Evolutionary conservation across 2,888 invertebrate species (phyloP), one percentile per base, ranked within the genome.

Genomic region (Aleiodes testaceus): DNA sequence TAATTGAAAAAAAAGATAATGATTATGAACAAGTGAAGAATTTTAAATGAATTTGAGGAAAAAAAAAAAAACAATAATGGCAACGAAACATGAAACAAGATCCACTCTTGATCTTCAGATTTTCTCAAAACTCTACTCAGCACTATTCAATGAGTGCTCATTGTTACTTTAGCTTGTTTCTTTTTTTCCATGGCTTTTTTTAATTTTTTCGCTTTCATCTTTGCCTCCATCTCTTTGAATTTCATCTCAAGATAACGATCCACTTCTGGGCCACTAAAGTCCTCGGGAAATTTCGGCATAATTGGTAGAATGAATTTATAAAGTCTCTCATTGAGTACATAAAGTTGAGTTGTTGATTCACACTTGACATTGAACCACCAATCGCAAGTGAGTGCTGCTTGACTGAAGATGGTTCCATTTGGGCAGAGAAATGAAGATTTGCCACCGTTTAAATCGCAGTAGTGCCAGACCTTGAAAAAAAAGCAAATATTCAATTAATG

Each of bases 281-380:
- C 96, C 86, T 96, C 96, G 0, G 96, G 96, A 83, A 96, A 96
- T 85, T 94, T 95, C 0, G 96, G 96, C 79, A 93, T 93, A 78
- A 95, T 92, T 3, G 96, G 96, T 77, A 96, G 86, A 75, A 96
- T 96, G 82, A 94, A 96, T 84, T 96, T 95, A 88, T 96, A 96
- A 2, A 96, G 91, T 74, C 96, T 91, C 87, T 96, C 96, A 81
- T 96, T 96, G 3, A 96, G 89, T 2, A 96, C 96, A 86, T 96
- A 96, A 0, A 95, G 90, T 85, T 96, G 96, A 0, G 94, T 89
- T 0, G 96, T 95, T 12, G 93, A 91, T 26, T 94, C 91, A 85
- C 96, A 96, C 80, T 94, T 93, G 0, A 96, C 96, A 85, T 96
- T 96, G 88, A 95, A 96, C 96, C 96, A 96, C 96, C 96, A 96